Conservation (phyloP, 1,140 invertebrate species). For the Planococcus citri region DNA sequence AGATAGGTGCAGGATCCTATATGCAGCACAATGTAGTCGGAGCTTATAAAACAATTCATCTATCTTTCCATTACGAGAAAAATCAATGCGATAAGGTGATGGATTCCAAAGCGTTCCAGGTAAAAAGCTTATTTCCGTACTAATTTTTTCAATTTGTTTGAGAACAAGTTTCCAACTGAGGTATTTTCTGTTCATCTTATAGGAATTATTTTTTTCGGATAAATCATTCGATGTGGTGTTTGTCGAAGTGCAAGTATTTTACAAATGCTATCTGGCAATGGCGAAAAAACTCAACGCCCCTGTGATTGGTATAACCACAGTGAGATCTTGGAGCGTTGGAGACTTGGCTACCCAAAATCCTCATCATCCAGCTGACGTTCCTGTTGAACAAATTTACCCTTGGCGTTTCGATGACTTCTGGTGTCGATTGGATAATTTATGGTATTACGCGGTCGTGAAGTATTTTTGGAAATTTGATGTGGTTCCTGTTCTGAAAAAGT, state of each 20-base stretch:
- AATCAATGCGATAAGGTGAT: too few species aligned
- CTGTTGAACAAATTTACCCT: background rate
- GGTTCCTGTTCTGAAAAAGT: background rate
- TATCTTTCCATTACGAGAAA: too few species aligned
- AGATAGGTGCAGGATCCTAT: background rate
- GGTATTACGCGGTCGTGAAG: background rate
- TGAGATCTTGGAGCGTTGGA: background rate
- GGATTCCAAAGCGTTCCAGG: too few species aligned
- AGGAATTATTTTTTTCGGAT: background rate
- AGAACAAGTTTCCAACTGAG: too few species aligned
- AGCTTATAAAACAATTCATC: too few species aligned
- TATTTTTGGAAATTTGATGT: background rate
- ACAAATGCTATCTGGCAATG: background rate
- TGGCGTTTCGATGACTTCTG: background rate
- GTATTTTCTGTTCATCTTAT: background rate
- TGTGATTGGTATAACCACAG: background rate
- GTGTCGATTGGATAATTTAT: background rate
- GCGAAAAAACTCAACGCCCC: background rate
- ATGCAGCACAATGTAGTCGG: too few species aligned
- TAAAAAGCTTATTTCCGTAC: too few species aligned
- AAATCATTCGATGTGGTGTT: background rate
- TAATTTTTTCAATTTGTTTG: too few species aligned
- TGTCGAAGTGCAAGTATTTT: background rate
- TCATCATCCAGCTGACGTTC: background rate
- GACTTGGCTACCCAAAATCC: background rate